These are phyloP conservation scores for Cyphomyrus plagiostoma DNA, from an alignment of 2,113 vertebrate species.

Conservation along the genomic window DNA sequence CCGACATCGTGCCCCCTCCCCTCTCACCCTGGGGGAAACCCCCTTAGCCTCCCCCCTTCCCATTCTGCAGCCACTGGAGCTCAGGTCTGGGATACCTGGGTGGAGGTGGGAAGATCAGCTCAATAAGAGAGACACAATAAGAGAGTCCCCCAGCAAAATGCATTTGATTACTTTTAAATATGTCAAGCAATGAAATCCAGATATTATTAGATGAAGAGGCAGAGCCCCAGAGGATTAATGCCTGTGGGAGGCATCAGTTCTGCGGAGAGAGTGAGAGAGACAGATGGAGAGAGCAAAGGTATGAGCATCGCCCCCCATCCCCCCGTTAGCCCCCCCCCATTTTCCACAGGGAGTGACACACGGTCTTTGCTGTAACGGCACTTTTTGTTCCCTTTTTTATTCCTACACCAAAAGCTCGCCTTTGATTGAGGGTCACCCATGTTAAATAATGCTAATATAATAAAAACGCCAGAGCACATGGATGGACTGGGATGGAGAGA, in stretches of 20 bases:
- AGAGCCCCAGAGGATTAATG: slow-evolving; percentile 11
- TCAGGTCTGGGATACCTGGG: neutral
- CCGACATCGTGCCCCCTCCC: neutral
- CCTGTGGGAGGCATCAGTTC: neutral
- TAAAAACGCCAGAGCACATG: neutral
- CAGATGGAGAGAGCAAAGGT: neutral
- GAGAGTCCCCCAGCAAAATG: slow-evolving; percentile 1
- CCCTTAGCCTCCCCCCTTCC: neutral
- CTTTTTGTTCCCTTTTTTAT: neutral
- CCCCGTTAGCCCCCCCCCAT: neutral
- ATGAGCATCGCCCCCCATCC: neutral
- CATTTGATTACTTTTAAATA: slow-evolving; percentile 22
- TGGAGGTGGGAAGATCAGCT: neutral
- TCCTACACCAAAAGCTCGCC: neutral
- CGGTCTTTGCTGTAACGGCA: neutral
- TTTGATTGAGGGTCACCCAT: neutral
- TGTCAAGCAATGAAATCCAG: slow-evolving; percentile 15
- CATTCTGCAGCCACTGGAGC: neutral
- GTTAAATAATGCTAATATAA: neutral
- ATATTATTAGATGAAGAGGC: slow-evolving; percentile 20
- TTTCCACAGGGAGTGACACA: neutral
- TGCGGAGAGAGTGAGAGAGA: neutral
- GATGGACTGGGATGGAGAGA: neutral
- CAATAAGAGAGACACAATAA: neutral
- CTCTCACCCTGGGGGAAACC: neutral